Evolutionary conservation across 2,888 invertebrate genomes (phyloP).

Genomic region (Nephrotoma guestfalica): DNA sequence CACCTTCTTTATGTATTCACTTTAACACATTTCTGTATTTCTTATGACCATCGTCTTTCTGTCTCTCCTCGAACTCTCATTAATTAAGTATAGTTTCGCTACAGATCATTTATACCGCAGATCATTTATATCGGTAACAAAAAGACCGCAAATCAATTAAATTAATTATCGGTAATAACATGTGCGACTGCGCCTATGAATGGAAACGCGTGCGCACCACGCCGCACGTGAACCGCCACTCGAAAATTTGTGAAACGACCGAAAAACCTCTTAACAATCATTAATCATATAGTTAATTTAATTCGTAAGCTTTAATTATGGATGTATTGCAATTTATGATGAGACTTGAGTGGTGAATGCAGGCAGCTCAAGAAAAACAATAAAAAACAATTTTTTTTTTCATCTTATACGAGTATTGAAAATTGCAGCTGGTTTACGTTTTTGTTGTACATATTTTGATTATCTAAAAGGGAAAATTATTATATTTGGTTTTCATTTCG

Average conservation of each 20-base stretch:
- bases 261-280: not conserved
- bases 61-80: not conserved
- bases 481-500: not conserved
- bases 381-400: not conserved
- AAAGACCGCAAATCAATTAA: not conserved
- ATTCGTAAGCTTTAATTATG: not conserved
- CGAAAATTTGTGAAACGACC: not conserved
- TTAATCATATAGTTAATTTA: not conserved
- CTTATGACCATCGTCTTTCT: not conserved
- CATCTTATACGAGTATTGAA: not conserved
- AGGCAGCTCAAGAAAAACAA: not conserved
- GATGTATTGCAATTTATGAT: not conserved
- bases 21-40: not conserved
- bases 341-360: not conserved
- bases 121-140: not conserved
- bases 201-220: not conserved
- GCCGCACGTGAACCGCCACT: not conserved
- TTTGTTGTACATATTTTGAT: not conserved
- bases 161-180: not conserved
- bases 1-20: not conserved
- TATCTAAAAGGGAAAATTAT: not conserved
- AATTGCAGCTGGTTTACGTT: not conserved
- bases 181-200: not conserved
- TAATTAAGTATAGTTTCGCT: not conserved
- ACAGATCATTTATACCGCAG: not conserved